Evolutionary conservation across 2,113 vertebrate genomes (phyloP), one percentile per base, ranked within the genome.

Genomic region (Steatornis caripensis): DNA sequence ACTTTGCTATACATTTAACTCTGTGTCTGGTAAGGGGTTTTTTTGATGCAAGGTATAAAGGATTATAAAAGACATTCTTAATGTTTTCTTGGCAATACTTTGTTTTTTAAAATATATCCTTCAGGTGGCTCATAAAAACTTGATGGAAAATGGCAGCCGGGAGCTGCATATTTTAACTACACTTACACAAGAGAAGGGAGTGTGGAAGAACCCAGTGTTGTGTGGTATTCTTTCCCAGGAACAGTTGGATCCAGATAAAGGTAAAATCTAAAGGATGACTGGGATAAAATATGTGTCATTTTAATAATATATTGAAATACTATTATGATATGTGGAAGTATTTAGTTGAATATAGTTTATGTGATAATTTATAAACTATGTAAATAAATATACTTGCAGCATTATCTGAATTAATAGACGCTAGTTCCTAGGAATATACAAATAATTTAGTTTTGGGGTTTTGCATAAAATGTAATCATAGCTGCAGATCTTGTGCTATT

Each of bases 131-230:
- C 98, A 99, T 97, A 95, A 98, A 94, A 98, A 98, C 78, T 98
- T 99, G 97, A 98, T 98, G 98, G 98, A 99, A 97, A 98, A 98
- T 87, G 99, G 99, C 81, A 98, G 98, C 83, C 84, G 83, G 77
- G 99, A 99, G 95, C 98, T 99, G 85, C 97, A 97, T 39, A 97
- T 98, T 96, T 98, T 99, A 94, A 98, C 97, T 89, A 97, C 97
- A 29, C 94, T 99, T 97, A 97, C 98, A 53, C 98, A 98, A 95
- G 98, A 99, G 84, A 98, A 97, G 36, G 99, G 99, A 17, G 98
- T 98, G 58, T 99, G 99, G 99, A 98, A 98, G 93, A 98, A 98
- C 95, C 93, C 96, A 18, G 96, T 99, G 23, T 97, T 99, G 81
- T 98, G 97, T 93, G 96, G 95, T 90, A 98, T 99, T 94, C 98